Evolutionary conservation across 2,113 vertebrate genomes (phyloP).

Genomic region (Eublepharis macularius): DNA sequence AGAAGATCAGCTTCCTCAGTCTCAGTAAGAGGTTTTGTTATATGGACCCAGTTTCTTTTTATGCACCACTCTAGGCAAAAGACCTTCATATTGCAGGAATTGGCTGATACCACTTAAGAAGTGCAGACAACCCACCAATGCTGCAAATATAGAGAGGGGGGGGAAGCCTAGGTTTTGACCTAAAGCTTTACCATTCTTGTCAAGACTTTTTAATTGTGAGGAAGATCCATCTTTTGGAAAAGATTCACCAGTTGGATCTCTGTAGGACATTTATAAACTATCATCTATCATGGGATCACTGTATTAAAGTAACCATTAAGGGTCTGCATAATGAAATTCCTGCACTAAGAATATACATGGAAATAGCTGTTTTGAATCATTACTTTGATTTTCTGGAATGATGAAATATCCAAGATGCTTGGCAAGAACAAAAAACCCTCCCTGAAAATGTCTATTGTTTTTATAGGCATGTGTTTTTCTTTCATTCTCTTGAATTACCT

Average conservation of each 20-base stretch:
- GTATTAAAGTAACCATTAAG: no score
- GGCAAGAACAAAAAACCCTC: no score
- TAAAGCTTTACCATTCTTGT: not conserved
- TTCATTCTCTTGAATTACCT: no score
- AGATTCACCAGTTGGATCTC: not conserved
- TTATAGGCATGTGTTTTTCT: no score
- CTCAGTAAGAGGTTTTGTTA: conserved; percentile 37
- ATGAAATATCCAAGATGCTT: no score
- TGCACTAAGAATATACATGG: no score
- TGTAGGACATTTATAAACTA: not conserved
- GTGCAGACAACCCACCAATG: not conserved
- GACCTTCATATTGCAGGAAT: conserved; percentile 19
- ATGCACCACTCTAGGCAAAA: not conserved
- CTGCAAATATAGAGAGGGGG: not conserved
- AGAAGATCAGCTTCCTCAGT: conserved; percentile 30
- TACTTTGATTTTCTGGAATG: no score
- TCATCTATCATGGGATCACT: not conserved
- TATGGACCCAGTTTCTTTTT: conserved; percentile 12
- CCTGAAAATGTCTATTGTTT: no score
- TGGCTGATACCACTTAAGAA: not conserved
- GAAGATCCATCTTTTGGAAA: not conserved
- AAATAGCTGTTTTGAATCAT: no score
- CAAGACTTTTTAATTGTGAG: not conserved
- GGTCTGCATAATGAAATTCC: no score
- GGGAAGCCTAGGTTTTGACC: not conserved